phyloP scores from a whole-genome alignment of 2,797 vertebrate genomes.

The Hydrophis major region DNA sequence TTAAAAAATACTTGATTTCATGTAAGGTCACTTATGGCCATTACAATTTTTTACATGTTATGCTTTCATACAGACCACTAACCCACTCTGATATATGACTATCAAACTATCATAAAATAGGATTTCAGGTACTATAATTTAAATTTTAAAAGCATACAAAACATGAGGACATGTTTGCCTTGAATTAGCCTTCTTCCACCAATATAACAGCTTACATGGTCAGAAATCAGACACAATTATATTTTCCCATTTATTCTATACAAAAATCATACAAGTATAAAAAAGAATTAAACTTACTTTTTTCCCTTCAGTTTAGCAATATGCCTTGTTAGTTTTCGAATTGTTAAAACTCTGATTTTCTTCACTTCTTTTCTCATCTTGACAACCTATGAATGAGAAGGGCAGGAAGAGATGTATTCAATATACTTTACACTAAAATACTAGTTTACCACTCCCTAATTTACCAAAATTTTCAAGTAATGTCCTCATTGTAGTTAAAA shows the following conservation, averaged over 20 bases:
- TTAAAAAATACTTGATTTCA: background rate
- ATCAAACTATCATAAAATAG: background rate
- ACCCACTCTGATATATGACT: background rate
- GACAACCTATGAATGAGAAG: slow-evolving; percentile 78
- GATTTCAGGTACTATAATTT: background rate
- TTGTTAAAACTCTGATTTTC: slow-evolving; percentile 82
- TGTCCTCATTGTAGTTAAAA: slow-evolving; percentile 41
- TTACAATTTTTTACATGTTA: background rate
- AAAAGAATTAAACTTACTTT: slow-evolving; percentile 72
- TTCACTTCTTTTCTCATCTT: slow-evolving; percentile 95
- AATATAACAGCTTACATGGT: background rate
- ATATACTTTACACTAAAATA: background rate
- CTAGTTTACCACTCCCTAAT: background rate
- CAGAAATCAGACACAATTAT: background rate
- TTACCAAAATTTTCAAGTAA: slow-evolving; percentile 25
- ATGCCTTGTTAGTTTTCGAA: slow-evolving; percentile 86
- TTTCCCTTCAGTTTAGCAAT: slow-evolving; percentile 82
- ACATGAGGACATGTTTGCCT: background rate
- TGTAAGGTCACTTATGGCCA: background rate
- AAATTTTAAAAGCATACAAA: background rate
- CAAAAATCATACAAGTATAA: background rate
- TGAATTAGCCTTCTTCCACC: background rate
- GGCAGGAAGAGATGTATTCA: background rate
- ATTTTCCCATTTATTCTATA: background rate
- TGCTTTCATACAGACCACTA: background rate